Percentiles rank a stretch among this genome's conserved stretches.
phyloP scores from a whole-genome alignment of 2,797 vertebrate genomes.

The Brachyrhaphis roseni region DNA sequence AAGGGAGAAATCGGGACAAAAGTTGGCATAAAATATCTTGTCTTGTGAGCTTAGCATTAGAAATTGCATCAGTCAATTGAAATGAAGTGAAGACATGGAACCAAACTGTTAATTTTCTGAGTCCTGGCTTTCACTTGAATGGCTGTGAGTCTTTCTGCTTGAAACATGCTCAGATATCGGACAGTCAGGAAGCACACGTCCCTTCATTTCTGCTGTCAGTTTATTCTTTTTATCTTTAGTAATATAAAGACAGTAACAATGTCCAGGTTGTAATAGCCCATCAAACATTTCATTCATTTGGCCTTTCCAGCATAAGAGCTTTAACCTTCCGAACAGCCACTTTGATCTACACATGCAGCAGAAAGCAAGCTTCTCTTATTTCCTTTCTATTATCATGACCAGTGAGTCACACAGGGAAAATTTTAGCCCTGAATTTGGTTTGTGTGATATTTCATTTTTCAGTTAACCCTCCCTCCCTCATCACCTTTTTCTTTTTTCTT shows the following conservation, averaged over 20 bases:
- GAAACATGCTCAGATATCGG: neutral
- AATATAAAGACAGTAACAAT: conserved; percentile 4
- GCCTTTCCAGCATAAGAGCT: conserved; percentile 29
- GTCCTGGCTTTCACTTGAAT: neutral
- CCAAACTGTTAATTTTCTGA: neutral
- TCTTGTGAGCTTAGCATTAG: neutral
- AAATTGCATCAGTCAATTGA: neutral
- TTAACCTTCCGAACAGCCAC: conserved; percentile 31
- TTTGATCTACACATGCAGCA: conserved; percentile 52
- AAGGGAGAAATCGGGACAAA: no score
- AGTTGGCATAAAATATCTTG: no score
- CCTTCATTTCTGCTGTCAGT: neutral
- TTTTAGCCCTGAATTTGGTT: conserved; percentile 36
- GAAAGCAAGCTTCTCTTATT: conserved; percentile 45
- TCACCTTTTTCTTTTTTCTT: conserved; percentile 3
- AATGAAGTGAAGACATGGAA: neutral
- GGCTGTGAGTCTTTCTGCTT: neutral
- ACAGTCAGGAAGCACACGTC: neutral
- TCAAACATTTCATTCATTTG: conserved; percentile 33
- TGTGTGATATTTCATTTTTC: conserved; percentile 61
- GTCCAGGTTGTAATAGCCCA: neutral
- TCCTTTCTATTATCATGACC: conserved; percentile 44
- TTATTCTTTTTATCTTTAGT: neutral
- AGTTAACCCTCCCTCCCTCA: conserved; percentile 7
- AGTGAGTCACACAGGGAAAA: conserved; percentile 19